Base-by-base conservation (phyloP, 2,113 vertebrate species). In the Eublepharis macularius region DNA sequence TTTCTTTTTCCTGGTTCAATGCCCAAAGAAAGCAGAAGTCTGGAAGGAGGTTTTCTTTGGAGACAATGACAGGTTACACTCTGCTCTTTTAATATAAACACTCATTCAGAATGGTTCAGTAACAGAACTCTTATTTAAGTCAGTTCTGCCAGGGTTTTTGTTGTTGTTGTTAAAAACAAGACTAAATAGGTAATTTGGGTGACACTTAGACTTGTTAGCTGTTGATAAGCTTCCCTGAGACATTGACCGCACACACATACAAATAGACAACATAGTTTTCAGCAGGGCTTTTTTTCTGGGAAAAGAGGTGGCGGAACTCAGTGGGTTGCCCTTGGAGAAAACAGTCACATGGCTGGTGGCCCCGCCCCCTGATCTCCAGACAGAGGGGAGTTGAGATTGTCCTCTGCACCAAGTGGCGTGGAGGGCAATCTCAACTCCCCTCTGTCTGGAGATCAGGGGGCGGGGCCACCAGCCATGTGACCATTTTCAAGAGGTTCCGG, bases 21-120 rank as follows among this genome's bases (percentile, higher is more conserved):
- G 83, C 92, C 94, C 94, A 93, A 92, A 94, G 80, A 90, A 94
- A 93, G 89, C 90, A 91, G 88, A 90, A 83, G 87, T 85, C 87
- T 94, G 89, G 85, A 92, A 84, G 45, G 51, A 84, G 45, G 51
- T 45, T 90, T 91, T 88, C 57, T 85, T 90, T 92, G 90, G 83
- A 90, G 90, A 91, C 81, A 91, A 82, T 49, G 26, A 76, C 57
- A 81, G 73, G 32, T 77, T 82, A 86, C 76, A 54, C 10, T 82
- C 60, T 70, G 47, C 82, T 90, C 77, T 78, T 90, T 89, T 65
- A 91, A 21, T 78, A 83, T 85, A 90, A 94, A 92, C 83, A 93
- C 84, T 54, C 73, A 10, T 65, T 89, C 68, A 89, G 84, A 86
- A 92, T 69, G 87, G 36, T 76, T 88, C 36, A 3, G 82, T 86